These are phyloP conservation scores for Aleiodes leptofemur DNA, from an alignment of 2,888 invertebrate species.

Conservation along the genomic window DNA sequence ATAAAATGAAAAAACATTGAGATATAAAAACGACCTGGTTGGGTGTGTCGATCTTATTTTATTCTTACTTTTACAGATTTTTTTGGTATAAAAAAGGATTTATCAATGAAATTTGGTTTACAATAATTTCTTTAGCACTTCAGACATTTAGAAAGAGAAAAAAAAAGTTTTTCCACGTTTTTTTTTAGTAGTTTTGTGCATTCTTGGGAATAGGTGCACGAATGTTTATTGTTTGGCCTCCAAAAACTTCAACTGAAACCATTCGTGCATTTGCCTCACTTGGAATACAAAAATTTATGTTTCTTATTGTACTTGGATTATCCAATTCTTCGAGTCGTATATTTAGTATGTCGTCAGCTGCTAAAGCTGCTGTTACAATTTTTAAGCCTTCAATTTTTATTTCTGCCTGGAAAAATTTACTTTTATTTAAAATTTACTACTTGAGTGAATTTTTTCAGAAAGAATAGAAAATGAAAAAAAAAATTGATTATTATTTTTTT, in stretches of 20 bases:
- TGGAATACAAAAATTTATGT: slow-evolving; percentile 61
- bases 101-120: slow-evolving; percentile 6
- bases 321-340: slow-evolving; percentile 59
- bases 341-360: slow-evolving; percentile 57
- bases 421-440: neutral
- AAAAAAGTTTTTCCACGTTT: slow-evolving; percentile 12
- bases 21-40: slow-evolving; percentile 26
- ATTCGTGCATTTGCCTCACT: slow-evolving; percentile 57
- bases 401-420: slow-evolving; percentile 55
- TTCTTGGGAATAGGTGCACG: slow-evolving; percentile 57
- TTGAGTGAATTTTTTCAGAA: too few relatives aligned
- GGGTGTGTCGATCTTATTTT: slow-evolving; percentile 5
- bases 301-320: slow-evolving; percentile 50
- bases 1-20: slow-evolving; percentile 22
- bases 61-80: slow-evolving; percentile 51
- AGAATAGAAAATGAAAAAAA: too few relatives aligned
- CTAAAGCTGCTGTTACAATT: slow-evolving; percentile 59
- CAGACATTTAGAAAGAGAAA: too few relatives aligned
- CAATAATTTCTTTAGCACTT: too few relatives aligned
- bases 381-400: slow-evolving; percentile 61
- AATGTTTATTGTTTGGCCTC: slow-evolving; percentile 55
- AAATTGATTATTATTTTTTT: too few relatives aligned
- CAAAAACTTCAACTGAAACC: slow-evolving; percentile 59
- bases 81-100: slow-evolving; percentile 31
- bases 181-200: neutral